Conservation (phyloP, 2,113 vertebrate genomes). For the Stercorarius parasiticus region DNA sequence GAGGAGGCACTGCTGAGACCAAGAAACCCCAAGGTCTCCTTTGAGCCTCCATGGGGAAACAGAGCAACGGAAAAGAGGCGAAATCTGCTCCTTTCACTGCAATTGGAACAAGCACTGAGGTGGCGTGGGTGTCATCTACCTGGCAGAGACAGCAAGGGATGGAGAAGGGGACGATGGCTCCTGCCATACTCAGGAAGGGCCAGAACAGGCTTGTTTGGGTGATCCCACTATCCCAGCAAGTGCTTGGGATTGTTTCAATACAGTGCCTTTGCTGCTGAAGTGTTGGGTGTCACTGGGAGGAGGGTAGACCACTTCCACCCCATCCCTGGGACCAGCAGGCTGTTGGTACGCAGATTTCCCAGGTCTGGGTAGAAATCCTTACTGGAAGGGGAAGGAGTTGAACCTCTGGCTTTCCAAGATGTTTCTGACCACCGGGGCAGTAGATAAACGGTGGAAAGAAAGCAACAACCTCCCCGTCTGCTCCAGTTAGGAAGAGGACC, state of each 20-base stretch:
- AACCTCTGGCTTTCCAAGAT: not conserved
- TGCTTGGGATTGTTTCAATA: not conserved
- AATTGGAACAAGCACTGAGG: not conserved
- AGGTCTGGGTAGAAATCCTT: not conserved
- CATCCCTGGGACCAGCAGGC: not conserved
- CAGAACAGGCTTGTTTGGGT: not conserved
- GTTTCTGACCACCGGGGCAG: not conserved
- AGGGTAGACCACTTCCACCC: not conserved
- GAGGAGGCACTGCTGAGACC: not conserved
- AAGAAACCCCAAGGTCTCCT: not conserved
- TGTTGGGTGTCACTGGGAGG: not conserved
- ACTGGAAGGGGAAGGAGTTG: not conserved
- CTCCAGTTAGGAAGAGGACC: not conserved
- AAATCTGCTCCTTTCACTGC: fast-evolving
- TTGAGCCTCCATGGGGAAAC: not conserved
- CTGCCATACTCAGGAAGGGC: fast-evolving
- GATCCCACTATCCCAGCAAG: not conserved
- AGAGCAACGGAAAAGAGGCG: not conserved
- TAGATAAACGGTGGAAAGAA: not conserved
- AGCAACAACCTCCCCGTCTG: not conserved
- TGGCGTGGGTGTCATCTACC: not conserved
- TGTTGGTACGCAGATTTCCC: not conserved
- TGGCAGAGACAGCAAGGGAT: not conserved
- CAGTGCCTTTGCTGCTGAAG: not conserved
- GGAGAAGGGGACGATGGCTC: not conserved